Evolutionary conservation across 2,113 vertebrate species (phyloP), one percentile per base, ranked within the genome.

Genomic region (Bubo bubo): DNA sequence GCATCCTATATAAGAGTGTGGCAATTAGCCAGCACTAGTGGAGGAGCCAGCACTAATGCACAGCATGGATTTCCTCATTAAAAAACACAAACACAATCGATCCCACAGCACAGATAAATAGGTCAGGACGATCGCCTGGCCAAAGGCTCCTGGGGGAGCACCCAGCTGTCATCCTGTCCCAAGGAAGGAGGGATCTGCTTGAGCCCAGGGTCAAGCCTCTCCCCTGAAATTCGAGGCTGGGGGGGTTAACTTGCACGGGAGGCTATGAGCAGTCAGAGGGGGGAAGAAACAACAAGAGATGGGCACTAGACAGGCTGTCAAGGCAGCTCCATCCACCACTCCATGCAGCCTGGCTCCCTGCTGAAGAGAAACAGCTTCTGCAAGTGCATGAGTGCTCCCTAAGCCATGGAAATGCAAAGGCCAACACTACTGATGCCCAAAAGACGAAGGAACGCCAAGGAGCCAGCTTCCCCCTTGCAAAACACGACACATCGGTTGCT

Each of bases 21-120:
- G 95, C 95, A 96, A 97, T 97, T 94, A 97, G 93, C 84, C 93
- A 97, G 95, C 9, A 23, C 84, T 2, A 5, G 80, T 14, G 2
- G 86, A 13, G 37, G 76, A 87, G 84, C 72, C 86, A 77, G 72
- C 4, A 0, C 96, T 97, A 97, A 98, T 97, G 94, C 96, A 39
- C 64, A 87, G 92, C 96, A 97, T 97, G 95, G 98, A 98, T 98
- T 97, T 98, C 97, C 97, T 97, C 97, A 97, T 98, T 97, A 98
- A 88, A 97, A 89, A 97, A 98, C 91, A 93, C 95, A 98, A 98
- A 98, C 97, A 95, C 88, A 62, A 98, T 98, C 37, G 96, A 98
- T 98, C 97, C 93, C 35, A 4, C 77, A 90, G 67, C 84, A 90
- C 3, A 10, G 93, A 98, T 97, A 97, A 98, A 96, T 66, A 93